These are phyloP conservation scores for Saturnia pavonia DNA, from an alignment of 2,888 invertebrate genomes.

Conservation along the genomic window DNA sequence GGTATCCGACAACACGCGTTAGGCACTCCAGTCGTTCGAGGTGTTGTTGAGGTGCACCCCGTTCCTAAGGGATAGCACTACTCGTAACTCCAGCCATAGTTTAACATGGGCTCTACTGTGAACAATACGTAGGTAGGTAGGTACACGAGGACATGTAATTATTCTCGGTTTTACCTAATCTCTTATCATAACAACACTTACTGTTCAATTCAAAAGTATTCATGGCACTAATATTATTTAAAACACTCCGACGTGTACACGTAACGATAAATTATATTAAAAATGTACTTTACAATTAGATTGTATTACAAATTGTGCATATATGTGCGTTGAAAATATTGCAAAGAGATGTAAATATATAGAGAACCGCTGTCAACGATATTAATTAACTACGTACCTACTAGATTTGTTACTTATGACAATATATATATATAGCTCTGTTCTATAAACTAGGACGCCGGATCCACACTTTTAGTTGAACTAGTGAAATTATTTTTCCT, in stretches of 20 bases:
- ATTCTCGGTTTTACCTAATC: not conserved
- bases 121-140: no score
- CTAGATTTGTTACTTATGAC: not conserved
- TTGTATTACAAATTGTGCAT: not conserved
- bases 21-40: no score
- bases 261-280: not conserved
- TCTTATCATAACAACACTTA: not conserved
- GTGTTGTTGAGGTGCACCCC: no score
- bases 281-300: not conserved
- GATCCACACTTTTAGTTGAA: not conserved
- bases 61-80: no score
- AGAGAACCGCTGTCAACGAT: not conserved
- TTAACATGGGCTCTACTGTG: not conserved
- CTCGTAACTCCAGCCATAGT: not conserved
- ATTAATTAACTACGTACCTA: not conserved
- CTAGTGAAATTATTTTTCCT: not conserved
- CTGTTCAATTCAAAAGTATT: not conserved
- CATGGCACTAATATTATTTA: conserved; percentile 3
- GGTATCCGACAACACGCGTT: no score
- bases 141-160: no score
- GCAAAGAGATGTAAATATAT: not conserved
- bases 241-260: not conserved
- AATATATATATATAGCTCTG: not conserved
- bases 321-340: not conserved
- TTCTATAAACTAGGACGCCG: not conserved